Percentiles rank a stretch among this genome's conserved stretches.
Conservation (phyloP, 2,113 vertebrate genomes). For the Labeo catla region DNA sequence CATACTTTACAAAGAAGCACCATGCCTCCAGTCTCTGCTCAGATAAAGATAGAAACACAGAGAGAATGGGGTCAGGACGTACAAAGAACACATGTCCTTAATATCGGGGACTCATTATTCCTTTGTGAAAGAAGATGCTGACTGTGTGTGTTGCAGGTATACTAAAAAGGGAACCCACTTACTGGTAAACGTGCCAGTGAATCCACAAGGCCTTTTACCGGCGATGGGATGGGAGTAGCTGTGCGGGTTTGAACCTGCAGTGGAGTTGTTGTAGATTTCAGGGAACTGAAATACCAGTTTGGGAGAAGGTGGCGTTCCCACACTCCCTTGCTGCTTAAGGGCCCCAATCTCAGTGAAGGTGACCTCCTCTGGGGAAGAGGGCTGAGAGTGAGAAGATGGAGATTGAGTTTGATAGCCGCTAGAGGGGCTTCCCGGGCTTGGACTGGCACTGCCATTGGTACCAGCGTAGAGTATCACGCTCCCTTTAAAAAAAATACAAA, state of each 20-base stretch:
- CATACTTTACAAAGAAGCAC: conserved; percentile 84
- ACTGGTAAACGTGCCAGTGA: conserved; percentile 78
- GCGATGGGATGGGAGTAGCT: conserved; percentile 71
- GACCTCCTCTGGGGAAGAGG: conserved; percentile 80
- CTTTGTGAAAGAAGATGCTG: not conserved
- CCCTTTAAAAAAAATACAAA: conserved; percentile 55
- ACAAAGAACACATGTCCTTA: conserved; percentile 2
- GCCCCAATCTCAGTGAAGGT: conserved; percentile 78
- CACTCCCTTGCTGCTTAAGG: conserved; percentile 65
- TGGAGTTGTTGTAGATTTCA: conserved; percentile 68
- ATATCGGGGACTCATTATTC: not conserved
- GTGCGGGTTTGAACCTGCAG: conserved; percentile 64
- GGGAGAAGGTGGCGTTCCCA: conserved; percentile 64
- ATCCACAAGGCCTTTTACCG: conserved; percentile 72
- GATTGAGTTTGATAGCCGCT: conserved; percentile 83
- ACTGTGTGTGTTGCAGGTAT: not conserved
- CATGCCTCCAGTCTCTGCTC: conserved; percentile 79
- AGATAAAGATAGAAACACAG: conserved; percentile 21
- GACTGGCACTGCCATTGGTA: conserved; percentile 74
- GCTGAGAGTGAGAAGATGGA: conserved; percentile 78
- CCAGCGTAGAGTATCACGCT: conserved; percentile 80
- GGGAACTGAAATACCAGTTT: conserved; percentile 81
- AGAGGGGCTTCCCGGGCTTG: conserved; percentile 79
- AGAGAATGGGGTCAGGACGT: conserved; percentile 22
- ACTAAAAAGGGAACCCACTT: conserved; percentile 37